phyloP scores from a whole-genome alignment of 1,140 invertebrate species.

The Pseudomyrmex flavicornis region DNA sequence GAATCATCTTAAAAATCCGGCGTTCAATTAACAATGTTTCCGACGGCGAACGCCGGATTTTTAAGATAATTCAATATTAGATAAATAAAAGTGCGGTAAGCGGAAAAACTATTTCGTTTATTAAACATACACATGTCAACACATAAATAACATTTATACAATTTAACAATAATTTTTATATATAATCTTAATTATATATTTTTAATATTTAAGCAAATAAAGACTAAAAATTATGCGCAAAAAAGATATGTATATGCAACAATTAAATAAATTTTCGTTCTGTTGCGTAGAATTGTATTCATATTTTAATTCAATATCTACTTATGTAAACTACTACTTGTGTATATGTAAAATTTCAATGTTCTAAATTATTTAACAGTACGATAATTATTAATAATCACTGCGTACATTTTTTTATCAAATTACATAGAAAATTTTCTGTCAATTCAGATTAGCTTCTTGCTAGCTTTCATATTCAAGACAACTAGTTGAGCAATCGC shows the following conservation, averaged over 20 bases:
- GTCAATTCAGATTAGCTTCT: slow-evolving; percentile 2
- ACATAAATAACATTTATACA: background rate
- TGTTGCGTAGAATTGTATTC: background rate
- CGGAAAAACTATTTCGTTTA: background rate
- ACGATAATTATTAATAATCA: background rate
- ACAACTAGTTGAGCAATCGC: slow-evolving; percentile 1
- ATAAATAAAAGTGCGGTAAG: background rate
- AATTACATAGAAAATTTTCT: background rate
- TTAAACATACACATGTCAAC: background rate
- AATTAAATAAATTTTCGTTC: too few relatives aligned
- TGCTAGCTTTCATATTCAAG: background rate
- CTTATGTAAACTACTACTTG: too few relatives aligned
- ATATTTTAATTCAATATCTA: too few relatives aligned
- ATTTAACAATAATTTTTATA: background rate
- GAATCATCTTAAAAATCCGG: too few relatives aligned
- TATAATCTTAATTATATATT: background rate
- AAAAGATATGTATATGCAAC: background rate
- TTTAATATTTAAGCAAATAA: too few relatives aligned
- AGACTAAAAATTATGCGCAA: background rate
- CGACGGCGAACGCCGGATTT: too few relatives aligned
- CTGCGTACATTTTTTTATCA: too few relatives aligned
- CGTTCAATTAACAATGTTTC: too few relatives aligned
- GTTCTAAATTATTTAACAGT: background rate
- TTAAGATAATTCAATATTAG: slow-evolving; percentile 17
- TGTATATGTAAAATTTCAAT: background rate